Evolutionary conservation across 1,140 invertebrate genomes (phyloP).

Genomic region (Vanessa atalanta): DNA sequence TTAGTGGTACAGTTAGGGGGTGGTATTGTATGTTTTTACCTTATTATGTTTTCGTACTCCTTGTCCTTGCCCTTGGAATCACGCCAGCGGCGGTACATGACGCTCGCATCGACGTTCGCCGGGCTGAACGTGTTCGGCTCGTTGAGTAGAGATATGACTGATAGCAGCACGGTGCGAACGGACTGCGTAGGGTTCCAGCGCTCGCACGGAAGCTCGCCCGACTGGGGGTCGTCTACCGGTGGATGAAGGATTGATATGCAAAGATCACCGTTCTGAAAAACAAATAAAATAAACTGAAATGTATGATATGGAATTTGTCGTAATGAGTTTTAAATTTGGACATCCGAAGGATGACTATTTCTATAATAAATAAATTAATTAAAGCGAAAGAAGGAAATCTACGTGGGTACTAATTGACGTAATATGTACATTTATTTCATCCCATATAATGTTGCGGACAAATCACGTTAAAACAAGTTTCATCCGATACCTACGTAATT

Average conservation of each 20-base stretch:
- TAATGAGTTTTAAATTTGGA: no score
- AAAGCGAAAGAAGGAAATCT: no score
- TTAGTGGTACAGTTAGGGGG: no score
- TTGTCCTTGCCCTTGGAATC: constrained; percentile 99
- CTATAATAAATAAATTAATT: no score
- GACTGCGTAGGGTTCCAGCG: constrained; percentile 99
- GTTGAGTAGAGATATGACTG: constrained; percentile 98
- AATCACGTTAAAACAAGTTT: no score
- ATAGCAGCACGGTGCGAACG: constrained; percentile 98
- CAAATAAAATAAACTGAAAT: neutral
- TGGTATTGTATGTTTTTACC: constrained; percentile 81
- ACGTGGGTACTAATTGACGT: no score
- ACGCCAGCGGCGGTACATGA: constrained; percentile 99
- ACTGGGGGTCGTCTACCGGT: constrained; percentile 99
- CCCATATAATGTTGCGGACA: no score
- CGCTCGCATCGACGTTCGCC: constrained; percentile 99
- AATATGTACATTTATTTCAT: no score
- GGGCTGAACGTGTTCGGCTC: constrained; percentile 99
- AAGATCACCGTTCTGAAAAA: constrained; percentile 95
- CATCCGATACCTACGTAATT: no score
- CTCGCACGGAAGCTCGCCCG: constrained; percentile 98
- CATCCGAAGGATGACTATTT: neutral
- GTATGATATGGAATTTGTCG: neutral
- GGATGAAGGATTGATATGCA: constrained; percentile 99
- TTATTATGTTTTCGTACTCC: constrained; percentile 99